Evolutionary conservation across 2,113 vertebrate genomes (phyloP).

Genomic region (Trichechus manatus): DNA sequence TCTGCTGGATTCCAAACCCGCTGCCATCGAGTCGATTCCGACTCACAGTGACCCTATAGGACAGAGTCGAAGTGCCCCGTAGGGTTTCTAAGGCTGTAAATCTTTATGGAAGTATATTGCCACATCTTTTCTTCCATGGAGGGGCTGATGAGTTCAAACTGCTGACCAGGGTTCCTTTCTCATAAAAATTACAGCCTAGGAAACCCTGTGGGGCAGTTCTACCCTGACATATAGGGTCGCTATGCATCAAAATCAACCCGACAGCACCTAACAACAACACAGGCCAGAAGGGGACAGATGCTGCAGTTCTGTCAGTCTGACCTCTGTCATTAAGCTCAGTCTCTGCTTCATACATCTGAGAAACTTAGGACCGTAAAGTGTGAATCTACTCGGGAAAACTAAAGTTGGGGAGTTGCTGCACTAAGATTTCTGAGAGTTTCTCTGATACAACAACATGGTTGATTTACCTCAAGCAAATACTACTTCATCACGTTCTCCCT

Average conservation of each 20-base stretch:
- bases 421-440: constrained; percentile 16
- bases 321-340: not conserved
- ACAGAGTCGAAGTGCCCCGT: not conserved
- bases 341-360: not conserved
- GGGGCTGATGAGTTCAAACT: not conserved
- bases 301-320: not conserved
- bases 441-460: not conserved
- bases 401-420: not conserved
- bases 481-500: not conserved
- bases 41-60: not conserved
- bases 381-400: constrained; percentile 14
- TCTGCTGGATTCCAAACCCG: not conserved
- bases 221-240: too few relatives aligned
- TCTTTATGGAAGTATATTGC: not conserved
- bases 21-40: not conserved
- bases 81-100: not conserved
- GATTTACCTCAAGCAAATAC: not conserved
- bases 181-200: not conserved
- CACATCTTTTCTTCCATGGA: not conserved
- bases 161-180: not conserved
- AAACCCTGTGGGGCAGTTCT: too few relatives aligned
- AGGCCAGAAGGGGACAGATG: not conserved
- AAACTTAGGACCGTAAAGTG: not conserved
- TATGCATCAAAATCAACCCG: not conserved
- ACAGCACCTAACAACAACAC: not conserved